A percentile compares a stretch with the other conserved stretches of the same genome.
Conservation (phyloP, 1,140 invertebrate genomes). For the Leptinotarsa texana region DNA sequence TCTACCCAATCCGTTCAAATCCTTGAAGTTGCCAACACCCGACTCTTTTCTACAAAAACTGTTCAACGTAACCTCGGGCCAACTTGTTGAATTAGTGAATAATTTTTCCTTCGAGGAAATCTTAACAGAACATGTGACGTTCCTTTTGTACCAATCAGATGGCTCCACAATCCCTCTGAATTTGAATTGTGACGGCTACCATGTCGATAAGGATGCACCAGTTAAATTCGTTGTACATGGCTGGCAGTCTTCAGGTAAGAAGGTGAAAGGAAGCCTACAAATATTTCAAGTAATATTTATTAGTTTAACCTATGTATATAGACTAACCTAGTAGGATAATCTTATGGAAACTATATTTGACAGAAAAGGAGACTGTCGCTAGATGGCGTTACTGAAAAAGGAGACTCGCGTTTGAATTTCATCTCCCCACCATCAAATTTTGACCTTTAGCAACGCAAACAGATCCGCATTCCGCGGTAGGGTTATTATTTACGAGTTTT, state of each 20-base stretch:
- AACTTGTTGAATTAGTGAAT: not conserved
- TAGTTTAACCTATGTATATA: too few species aligned
- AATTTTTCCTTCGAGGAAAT: conserved; percentile 3
- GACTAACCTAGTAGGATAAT: too few species aligned
- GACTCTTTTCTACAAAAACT: conserved; percentile 10
- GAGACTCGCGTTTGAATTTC: too few species aligned
- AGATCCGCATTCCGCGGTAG: too few species aligned
- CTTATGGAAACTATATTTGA: too few species aligned
- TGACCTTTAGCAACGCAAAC: too few species aligned
- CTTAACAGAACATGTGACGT: not conserved
- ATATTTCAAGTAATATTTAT: not conserved
- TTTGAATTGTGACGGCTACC: not conserved
- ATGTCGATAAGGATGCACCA: conserved; percentile 13
- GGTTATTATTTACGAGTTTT: too few species aligned
- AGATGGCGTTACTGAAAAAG: too few species aligned
- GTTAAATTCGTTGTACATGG: conserved; percentile 38
- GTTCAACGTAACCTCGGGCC: conserved; percentile 9
- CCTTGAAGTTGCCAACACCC: not conserved
- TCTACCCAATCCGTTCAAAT: not conserved
- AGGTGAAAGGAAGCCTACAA: not conserved
- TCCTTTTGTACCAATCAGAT: not conserved
- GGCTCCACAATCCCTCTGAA: not conserved
- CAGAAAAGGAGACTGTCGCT: too few species aligned
- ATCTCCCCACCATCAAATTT: too few species aligned
- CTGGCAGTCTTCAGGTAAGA: conserved; percentile 26